Base-by-base conservation (phyloP, 2,797 vertebrate species). In the Tangara arthus region DNA sequence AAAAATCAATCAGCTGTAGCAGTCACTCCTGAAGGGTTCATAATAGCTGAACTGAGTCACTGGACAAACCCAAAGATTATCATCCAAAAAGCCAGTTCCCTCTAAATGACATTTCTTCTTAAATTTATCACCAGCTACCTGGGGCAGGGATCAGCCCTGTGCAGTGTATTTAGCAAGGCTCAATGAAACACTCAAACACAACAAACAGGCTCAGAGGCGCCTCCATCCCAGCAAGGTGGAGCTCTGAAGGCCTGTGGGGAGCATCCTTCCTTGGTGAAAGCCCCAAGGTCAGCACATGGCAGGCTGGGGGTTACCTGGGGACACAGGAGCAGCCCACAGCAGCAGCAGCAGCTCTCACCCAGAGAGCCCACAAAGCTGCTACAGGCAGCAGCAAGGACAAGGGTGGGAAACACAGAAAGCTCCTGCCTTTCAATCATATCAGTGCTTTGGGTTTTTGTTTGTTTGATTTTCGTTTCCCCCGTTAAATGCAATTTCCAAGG, bases 1-100 rank as follows among this genome's bases (percentile, higher is more conserved):
- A 82, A 72, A 87, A 94, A 89, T 93, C 91, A 77, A 91, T 93
- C 92, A 86, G 61, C 50, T 60, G 89, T n/a, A 94, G 85, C 89
- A 88, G 94, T 56, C 82, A 60, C 91, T 86, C 55, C 89, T 83
- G 89, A 96, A 69, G 7, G 76, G 72, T 79, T 78, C 64, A 50
- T 68, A 92, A 92, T 35, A 85, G 92, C 89, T 77, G 41, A 79
- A 68, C 44, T 39, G 57, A 66, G 52, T 60, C 60, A 61, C 42
- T 34, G 68, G 89, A 50, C 82, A 91, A 72, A 78, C 82, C 12
- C 47, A 12, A 27, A 92, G 82, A 89, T 86, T 85, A 78, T 75
- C 65, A 86, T 2, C 76, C 72, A 19, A 87, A 87, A 83, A 91
- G 50, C 65, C 22, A 71, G 39, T 19, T 82, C 66, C 26, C 46